Conservation (phyloP, 2,797 vertebrate species). For the Malacoraja senta region DNA sequence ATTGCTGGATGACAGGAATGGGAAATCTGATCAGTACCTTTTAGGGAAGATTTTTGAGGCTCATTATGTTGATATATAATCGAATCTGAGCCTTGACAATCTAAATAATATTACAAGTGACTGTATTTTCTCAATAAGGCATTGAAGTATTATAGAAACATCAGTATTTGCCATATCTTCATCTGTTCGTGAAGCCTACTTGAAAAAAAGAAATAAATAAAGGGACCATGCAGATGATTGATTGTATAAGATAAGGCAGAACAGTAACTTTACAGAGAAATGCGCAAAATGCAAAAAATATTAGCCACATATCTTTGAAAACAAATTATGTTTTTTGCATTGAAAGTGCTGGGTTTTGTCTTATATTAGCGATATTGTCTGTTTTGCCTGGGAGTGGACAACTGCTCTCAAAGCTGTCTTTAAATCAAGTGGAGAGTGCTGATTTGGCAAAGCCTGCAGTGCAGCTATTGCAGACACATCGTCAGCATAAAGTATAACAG, state of each 20-base stretch:
- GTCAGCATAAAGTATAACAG: slow-evolving; percentile 34
- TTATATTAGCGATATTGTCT: background rate
- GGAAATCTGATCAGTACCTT: background rate
- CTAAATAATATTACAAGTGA: background rate
- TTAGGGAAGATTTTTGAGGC: background rate
- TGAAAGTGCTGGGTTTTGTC: background rate
- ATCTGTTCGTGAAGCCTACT: background rate
- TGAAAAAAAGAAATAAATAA: slow-evolving; percentile 1
- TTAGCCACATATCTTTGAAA: background rate
- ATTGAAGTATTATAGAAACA: background rate
- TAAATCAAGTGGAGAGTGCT: slow-evolving; percentile 27
- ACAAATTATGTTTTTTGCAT: background rate
- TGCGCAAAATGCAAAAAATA: background rate
- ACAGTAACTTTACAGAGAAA: background rate
- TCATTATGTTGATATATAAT: background rate
- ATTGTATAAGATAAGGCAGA: background rate
- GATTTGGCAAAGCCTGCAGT: slow-evolving; percentile 10
- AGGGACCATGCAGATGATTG: background rate
- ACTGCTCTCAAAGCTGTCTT: slow-evolving; percentile 18
- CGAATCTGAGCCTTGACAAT: background rate
- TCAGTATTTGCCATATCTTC: background rate
- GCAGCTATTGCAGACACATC: background rate
- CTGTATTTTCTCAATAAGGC: background rate
- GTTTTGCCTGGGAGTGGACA: background rate
- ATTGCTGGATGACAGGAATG: background rate